Evolutionary conservation across 92 coral and sea anemone species (phyloP), one percentile per base, ranked within the genome.

Genomic region (Pocillopora grandis): DNA sequence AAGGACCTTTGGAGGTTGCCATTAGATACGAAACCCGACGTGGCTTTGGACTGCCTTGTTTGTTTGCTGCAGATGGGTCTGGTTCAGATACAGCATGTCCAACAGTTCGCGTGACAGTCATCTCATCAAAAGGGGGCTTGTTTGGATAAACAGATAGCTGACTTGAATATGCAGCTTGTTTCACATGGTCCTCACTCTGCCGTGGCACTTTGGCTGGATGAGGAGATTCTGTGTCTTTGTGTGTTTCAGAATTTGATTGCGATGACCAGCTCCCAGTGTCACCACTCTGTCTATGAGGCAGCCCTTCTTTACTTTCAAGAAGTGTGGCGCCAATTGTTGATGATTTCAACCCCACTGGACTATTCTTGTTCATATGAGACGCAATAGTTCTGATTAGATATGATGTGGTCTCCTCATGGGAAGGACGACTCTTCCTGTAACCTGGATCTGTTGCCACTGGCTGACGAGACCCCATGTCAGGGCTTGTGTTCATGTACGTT

Each of bases 1-100:
- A 72, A 3, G 62, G 20, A 18, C 80, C 76, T 55, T 84, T 66
- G 12, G 88, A 80, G 23, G 99, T 96, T 8, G 99, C 99, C 99
- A 96, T 94, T 9, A 96, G 85, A 69, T 96, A 96, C 0, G 99
- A 96, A 18, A 96, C 92, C 65, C 99, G 87, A 58, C 99, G 88
- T 31, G 91, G 87, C 71, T 90, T 84, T 18, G 92, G 92, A n/a
- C 92, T 86, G 69, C 82, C 88, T 59, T 77, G 76, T 70, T 76
- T 84, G 60, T 65, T 75, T 20, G 20, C 42, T 10, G 10, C 73
- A 16, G 82, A 75, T 33, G 86, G 37, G 11, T 81, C 85, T 75
- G 76, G 71, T 49, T 83, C 84, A n/a, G 85, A 61, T 42, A 80
- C 42, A 67, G 75, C 21, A 20, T 66, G 64, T 33, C 84, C 90